phyloP scores from a whole-genome alignment of 2,888 invertebrate genomes.

The Acleris sparsana region DNA sequence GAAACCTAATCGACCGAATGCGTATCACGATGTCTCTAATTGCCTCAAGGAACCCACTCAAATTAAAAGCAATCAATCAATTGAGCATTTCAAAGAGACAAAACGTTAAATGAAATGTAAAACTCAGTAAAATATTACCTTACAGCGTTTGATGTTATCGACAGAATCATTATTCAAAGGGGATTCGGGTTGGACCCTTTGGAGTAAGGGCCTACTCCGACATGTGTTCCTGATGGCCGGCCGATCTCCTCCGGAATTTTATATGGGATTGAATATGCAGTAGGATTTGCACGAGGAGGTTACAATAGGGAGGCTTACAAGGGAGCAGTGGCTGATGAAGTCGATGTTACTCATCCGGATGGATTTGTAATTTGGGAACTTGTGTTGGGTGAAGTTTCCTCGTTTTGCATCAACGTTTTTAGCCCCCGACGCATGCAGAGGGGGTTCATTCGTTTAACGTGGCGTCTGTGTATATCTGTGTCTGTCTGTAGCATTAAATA shows the following conservation, averaged over 20 bases:
- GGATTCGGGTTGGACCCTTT: slow-evolving; percentile 7
- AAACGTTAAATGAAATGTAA: slow-evolving; percentile 15
- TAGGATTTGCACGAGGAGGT: slow-evolving; percentile 10
- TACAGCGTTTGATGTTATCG: slow-evolving; percentile 30
- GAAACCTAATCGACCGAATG: slow-evolving; percentile 1
- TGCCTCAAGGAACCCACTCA: background rate
- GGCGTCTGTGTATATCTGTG: no score
- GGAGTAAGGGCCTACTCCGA: slow-evolving; percentile 4
- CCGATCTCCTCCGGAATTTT: slow-evolving; percentile 19
- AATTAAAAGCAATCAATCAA: slow-evolving; percentile 9
- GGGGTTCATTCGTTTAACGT: no score
- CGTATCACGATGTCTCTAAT: background rate
- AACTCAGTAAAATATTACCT: slow-evolving; percentile 20
- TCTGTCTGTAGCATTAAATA: no score
- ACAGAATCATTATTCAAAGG: slow-evolving; percentile 32
- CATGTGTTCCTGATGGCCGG: slow-evolving; percentile 25
- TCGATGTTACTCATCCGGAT: background rate
- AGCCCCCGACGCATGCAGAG: no score
- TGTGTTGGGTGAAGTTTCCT: background rate
- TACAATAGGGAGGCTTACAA: slow-evolving; percentile 13
- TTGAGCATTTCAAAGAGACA: slow-evolving; percentile 11
- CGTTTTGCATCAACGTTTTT: no score
- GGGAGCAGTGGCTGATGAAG: background rate
- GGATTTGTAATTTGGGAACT: background rate
- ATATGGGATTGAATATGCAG: slow-evolving; percentile 24